These are phyloP conservation scores for Macrobrachium nipponense DNA, from an alignment of 1,140 invertebrate genomes.

Conservation along the genomic window DNA sequence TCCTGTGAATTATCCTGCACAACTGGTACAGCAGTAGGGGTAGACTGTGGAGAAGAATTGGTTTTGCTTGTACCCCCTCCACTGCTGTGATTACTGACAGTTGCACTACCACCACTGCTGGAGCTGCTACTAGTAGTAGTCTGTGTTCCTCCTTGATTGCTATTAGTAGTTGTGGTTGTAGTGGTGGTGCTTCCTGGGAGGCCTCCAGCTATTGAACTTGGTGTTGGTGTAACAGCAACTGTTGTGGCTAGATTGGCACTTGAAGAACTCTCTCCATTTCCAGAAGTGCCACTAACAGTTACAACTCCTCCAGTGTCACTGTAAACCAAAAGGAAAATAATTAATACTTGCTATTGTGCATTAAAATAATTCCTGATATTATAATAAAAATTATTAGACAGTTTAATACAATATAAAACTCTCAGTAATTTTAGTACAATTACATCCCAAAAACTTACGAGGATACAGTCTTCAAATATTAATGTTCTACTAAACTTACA, in stretches of 20 bases:
- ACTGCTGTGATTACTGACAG: constrained; percentile 22
- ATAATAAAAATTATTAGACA: too few relatives aligned
- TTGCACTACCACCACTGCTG: constrained; percentile 14
- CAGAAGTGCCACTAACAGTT: too few relatives aligned
- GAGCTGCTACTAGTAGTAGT: constrained; percentile 9
- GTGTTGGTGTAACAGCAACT: constrained; percentile 13
- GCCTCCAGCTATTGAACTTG: constrained; percentile 15
- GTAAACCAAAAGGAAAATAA: too few relatives aligned
- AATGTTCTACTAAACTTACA: too few relatives aligned
- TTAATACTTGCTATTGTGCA: too few relatives aligned
- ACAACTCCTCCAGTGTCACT: too few relatives aligned
- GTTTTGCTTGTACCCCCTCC: constrained; percentile 38
- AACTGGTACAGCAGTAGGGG: constrained; percentile 24
- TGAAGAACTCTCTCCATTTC: too few relatives aligned
- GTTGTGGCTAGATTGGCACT: background rate
- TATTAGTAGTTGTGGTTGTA: constrained; percentile 10
- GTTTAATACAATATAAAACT: too few relatives aligned
- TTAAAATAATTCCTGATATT: too few relatives aligned
- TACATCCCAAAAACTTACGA: too few relatives aligned
- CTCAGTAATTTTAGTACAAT: too few relatives aligned
- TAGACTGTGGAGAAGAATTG: constrained; percentile 29
- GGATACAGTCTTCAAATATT: too few relatives aligned
- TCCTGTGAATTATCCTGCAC: constrained; percentile 36
- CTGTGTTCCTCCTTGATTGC: constrained; percentile 26
- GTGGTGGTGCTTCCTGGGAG: background rate